Base-by-base conservation (phyloP, 2,113 vertebrate genomes). In the Aramus guarauna region DNA sequence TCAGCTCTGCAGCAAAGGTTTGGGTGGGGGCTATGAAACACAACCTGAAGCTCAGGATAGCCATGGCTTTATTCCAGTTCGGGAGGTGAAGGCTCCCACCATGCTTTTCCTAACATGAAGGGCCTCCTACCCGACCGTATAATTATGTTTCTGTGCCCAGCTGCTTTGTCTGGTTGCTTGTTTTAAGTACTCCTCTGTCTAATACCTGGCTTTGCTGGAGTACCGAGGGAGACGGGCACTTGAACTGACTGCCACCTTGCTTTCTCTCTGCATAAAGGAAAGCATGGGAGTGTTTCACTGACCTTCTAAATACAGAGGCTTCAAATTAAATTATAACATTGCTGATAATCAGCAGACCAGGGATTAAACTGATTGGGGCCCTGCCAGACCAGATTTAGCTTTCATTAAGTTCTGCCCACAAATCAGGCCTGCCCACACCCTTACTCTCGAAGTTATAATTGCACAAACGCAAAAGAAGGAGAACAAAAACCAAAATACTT, bases 281-380 rank as follows among this genome's bases (percentile, higher is more conserved):
- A 89, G 69, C 74, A 82, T 43, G 72, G 64, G 76, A 96, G 93
- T 76, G 64, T 59, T 95, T 87, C 68, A 37, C 79, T 85, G 92
- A 95, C 93, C 96, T 95, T 87, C 89, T 85, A 93, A 96, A 95
- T 81, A 94, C 82, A 95, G 81, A 94, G 85, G 56, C 67, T 91
- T 92, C 85, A 96, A 97, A 97, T 97, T 96, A 97, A 98, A 97
- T 97, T 96, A 96, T 92, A 96, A 95, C 92, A 39, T 76, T 89
- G 91, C 94, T 96, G 96, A 96, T 97, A 96, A 97, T 95, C 96
- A 97, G 93, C 94, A 96, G 94, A 95, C 90, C 66, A 53, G 73
- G 95, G 90, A 97, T 98, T 96, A 97, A 96, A 91, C 87, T 92
- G 96, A 96, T 92, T 95, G 94, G 95, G 96, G 82, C 92, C 45